A percentile compares a stretch with the other conserved stretches of the same genome.
phyloP scores from a whole-genome alignment of 2,797 vertebrate species.

The Picus viridis region DNA sequence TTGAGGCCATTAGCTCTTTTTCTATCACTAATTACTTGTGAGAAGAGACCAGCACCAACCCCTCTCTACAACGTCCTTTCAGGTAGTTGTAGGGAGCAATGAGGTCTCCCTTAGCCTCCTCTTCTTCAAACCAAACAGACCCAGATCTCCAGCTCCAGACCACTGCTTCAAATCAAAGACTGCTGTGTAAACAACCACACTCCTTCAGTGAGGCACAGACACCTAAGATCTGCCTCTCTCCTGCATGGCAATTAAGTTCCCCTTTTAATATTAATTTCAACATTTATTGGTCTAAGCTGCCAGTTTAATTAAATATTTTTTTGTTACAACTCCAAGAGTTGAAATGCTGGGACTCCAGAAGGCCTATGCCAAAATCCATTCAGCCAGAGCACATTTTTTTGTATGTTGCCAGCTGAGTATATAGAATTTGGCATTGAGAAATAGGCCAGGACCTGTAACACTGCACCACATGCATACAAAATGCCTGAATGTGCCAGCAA shows the following conservation, averaged over 20 bases:
- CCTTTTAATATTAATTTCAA: conserved; percentile 52
- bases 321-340: conserved; percentile 21
- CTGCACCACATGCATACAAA: conserved; percentile 33
- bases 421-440: conserved; percentile 66
- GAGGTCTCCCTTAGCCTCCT: too few relatives aligned
- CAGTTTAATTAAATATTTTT: conserved; percentile 64
- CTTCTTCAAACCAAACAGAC: too few relatives aligned
- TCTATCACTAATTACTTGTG: too few relatives aligned
- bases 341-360: conserved; percentile 33
- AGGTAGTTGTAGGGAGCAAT: too few relatives aligned
- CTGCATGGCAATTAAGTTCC: conserved; percentile 1
- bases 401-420: conserved; percentile 59
- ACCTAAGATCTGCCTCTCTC: neutral
- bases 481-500: conserved; percentile 58
- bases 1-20: too few relatives aligned
- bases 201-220: neutral
- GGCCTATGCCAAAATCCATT: conserved; percentile 46
- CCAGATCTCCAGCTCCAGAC: too few relatives aligned
- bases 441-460: conserved; percentile 43
- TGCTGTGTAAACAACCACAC: neutral
- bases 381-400: conserved; percentile 59
- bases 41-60: too few relatives aligned
- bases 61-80: too few relatives aligned
- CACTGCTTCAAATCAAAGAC: too few relatives aligned
- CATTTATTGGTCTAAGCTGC: conserved; percentile 25